Percentiles rank a stretch among this genome's conserved stretches.
phyloP scores from a whole-genome alignment of 2,113 vertebrate genomes.

The Sardina pilchardus region DNA sequence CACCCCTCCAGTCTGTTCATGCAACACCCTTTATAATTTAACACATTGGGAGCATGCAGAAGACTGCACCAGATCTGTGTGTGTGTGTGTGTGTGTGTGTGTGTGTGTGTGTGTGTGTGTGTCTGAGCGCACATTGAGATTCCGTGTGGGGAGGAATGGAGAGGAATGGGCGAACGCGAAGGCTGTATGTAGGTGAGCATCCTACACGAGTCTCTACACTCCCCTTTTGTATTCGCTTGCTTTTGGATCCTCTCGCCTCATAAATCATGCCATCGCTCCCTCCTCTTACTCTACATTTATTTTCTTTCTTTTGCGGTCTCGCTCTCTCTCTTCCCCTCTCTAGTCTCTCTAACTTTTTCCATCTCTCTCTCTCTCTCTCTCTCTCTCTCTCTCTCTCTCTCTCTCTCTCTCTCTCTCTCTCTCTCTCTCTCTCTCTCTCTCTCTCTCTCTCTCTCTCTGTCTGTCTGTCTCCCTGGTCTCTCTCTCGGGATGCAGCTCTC shows the following conservation, averaged over 20 bases:
- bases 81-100: neutral
- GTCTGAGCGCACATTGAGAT: neutral
- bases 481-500: slow-evolving; percentile 14
- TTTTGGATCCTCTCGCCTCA: neutral
- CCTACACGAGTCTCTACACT: neutral
- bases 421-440: slow-evolving; percentile 8
- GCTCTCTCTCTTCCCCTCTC: neutral
- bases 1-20: neutral
- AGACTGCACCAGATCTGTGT: neutral
- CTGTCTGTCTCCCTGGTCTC: neutral
- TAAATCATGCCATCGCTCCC: neutral
- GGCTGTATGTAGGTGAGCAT: neutral
- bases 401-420: neutral
- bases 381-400: neutral
- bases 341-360: too few species aligned
- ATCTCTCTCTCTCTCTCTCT: slow-evolving; percentile 6
- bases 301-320: slow-evolving; percentile 20
- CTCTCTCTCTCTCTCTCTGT: neutral
- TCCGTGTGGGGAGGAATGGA: neutral
- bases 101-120: neutral
- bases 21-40: neutral
- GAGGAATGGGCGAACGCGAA: too few species aligned
- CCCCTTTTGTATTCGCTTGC: neutral
- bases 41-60: neutral
- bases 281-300: neutral